phyloP scores from a whole-genome alignment of 2,888 invertebrate species.

The Plusia festucae region DNA sequence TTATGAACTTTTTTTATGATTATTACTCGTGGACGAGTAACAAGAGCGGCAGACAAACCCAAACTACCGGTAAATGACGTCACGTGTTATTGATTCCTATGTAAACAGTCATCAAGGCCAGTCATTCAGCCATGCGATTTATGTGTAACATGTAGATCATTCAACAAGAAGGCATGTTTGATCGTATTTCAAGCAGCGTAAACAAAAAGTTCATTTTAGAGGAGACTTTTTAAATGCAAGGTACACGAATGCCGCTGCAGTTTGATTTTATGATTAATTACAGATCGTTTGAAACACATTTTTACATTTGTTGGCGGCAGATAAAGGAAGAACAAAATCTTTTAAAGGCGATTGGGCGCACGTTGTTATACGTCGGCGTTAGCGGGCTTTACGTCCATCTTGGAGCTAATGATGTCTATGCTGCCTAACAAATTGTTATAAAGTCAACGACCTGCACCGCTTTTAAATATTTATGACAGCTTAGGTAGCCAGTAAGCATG shows the following conservation, averaged over 20 bases:
- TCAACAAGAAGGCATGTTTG: background rate
- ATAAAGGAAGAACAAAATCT: too few species aligned
- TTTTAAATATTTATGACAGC: background rate
- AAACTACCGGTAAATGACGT: constrained; percentile 1
- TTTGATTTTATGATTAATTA: too few species aligned
- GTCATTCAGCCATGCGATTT: constrained; percentile 2
- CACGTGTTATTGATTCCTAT: background rate
- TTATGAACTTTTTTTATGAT: background rate
- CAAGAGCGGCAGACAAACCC: background rate
- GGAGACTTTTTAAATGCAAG: too few species aligned
- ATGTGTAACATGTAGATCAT: background rate
- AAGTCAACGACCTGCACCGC: constrained; percentile 4
- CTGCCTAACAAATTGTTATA: background rate
- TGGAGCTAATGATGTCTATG: too few species aligned
- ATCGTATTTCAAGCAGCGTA: background rate
- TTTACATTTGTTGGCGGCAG: too few species aligned
- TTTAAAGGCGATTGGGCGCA: too few species aligned
- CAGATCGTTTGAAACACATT: too few species aligned
- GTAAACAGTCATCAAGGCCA: constrained; percentile 7
- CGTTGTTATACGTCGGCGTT: too few species aligned
- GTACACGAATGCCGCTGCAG: too few species aligned
- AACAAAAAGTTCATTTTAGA: background rate
- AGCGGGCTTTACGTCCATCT: too few species aligned
- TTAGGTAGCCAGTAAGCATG: background rate
- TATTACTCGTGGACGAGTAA: background rate